These are phyloP conservation scores for Orchesella cincta DNA, from an alignment of 1,140 invertebrate species.

Conservation along the genomic window DNA sequence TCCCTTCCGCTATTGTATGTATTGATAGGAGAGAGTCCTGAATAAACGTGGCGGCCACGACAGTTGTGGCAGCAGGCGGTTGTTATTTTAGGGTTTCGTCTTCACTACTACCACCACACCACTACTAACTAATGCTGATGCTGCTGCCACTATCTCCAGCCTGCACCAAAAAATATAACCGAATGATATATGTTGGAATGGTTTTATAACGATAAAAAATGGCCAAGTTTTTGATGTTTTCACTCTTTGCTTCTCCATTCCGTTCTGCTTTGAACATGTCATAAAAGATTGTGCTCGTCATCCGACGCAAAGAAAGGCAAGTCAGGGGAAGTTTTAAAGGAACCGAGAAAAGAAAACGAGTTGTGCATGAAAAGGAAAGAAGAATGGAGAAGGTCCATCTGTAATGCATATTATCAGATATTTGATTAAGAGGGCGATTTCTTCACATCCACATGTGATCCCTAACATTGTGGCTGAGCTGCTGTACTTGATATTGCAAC, in stretches of 20 bases:
- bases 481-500: background rate
- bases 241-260: background rate
- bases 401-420: constrained; percentile 2
- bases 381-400: background rate
- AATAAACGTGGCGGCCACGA: background rate
- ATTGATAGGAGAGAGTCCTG: background rate
- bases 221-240: background rate
- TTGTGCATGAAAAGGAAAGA: background rate
- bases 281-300: constrained; percentile 6
- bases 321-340: background rate
- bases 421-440: constrained; percentile 8
- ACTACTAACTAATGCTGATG: background rate
- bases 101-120: background rate
- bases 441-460: background rate
- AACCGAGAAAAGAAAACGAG: background rate
- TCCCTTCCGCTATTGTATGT: background rate
- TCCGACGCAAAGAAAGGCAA: background rate
- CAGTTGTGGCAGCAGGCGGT: constrained; percentile 17
- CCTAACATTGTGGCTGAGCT: background rate
- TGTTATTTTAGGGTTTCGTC: background rate
- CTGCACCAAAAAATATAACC: background rate
- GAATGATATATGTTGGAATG: constrained; percentile 11
- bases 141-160: background rate
- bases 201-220: constrained; percentile 19
- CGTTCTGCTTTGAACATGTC: background rate